phyloP scores from a whole-genome alignment of 2,797 vertebrate genomes.

The Scolopax rusticola region DNA sequence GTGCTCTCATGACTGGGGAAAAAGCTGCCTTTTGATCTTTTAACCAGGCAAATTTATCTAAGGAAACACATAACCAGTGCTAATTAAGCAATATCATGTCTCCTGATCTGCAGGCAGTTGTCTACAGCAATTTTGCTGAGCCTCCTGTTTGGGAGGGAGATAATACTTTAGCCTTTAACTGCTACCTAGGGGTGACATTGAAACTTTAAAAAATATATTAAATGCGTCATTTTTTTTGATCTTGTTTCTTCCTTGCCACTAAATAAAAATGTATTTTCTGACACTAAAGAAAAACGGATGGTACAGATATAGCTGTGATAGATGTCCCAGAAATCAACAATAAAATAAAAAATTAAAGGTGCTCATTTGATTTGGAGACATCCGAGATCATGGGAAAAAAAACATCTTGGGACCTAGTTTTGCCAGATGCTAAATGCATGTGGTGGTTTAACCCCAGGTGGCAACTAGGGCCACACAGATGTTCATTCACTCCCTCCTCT shows the following conservation, averaged over 20 bases:
- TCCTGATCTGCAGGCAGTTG: conserved; percentile 64
- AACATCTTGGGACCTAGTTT: not conserved
- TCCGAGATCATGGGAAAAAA: not conserved
- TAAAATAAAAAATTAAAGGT: conserved; percentile 39
- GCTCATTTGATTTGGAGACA: not conserved
- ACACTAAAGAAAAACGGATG: conserved; percentile 2
- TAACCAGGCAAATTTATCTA: conserved; percentile 58
- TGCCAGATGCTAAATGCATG: not conserved
- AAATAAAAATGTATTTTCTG: conserved; percentile 63
- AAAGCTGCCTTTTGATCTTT: conserved; percentile 48
- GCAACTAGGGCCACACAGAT: not conserved
- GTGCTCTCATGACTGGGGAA: not conserved
- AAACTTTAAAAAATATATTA: conserved; percentile 50
- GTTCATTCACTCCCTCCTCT: not conserved
- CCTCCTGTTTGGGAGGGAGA: conserved; percentile 47
- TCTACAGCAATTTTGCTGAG: conserved; percentile 57
- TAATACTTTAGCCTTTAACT: conserved; percentile 70
- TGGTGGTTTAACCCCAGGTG: not conserved
- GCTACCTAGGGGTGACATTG: conserved; percentile 58
- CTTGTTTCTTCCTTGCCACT: conserved; percentile 19
- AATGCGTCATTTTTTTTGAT: not conserved
- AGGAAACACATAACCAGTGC: conserved; percentile 20
- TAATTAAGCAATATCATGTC: conserved; percentile 76
- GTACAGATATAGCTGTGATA: not conserved
- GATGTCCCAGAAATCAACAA: conserved; percentile 7